Base-by-base conservation (phyloP, 2,888 invertebrate genomes). In the Schrankia costaestrigalis region DNA sequence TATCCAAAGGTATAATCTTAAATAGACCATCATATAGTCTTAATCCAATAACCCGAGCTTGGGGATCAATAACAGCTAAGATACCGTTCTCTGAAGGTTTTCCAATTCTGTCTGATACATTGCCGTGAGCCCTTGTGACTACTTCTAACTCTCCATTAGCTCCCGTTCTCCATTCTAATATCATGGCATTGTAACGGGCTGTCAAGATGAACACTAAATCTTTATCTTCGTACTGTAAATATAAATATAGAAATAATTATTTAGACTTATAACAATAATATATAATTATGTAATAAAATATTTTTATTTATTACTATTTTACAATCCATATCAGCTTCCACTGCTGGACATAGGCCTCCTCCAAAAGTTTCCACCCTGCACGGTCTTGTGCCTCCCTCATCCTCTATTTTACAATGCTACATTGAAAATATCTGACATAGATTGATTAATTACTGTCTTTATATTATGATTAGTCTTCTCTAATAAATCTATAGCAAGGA, bases 31-130 rank as follows among this genome's bases (percentile, higher is more conserved):
- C 98, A 76, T 99, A 99, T 0, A 99, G 87, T 44, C 98, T 90
- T 48, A 99, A 90, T 4, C 98, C 99, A 64, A 99, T 98, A 1
- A 98, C 95, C 55, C 98, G 90, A 5, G 97, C 96, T 76, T 96
- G 95, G 1, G 98, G 98, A 87, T 99, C 99, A 46, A 99, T 96
- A 0, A 98, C 95, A 1, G 97, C 97, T 53, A 98, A 92, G 35
- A 97, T 97, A 1, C 99, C 98, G 31, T 97, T 97, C 76, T 99
- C 98, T 0, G 98, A 96, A 1, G 96, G 95, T 70, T 97, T 95
- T 0, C 98, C 98, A 46, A 98, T 97, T 39, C 95, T 91, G 78
- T 99, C 98, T 1, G 96, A 93, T 1, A 99, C 97, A 90, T 97
- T 97, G 2, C 99, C 99, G 73, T 98, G 97, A 2, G 98, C 98